Evolutionary conservation across 2,888 invertebrate species (phyloP), one percentile per base, ranked within the genome.

Genomic region (Beris morrisii): DNA sequence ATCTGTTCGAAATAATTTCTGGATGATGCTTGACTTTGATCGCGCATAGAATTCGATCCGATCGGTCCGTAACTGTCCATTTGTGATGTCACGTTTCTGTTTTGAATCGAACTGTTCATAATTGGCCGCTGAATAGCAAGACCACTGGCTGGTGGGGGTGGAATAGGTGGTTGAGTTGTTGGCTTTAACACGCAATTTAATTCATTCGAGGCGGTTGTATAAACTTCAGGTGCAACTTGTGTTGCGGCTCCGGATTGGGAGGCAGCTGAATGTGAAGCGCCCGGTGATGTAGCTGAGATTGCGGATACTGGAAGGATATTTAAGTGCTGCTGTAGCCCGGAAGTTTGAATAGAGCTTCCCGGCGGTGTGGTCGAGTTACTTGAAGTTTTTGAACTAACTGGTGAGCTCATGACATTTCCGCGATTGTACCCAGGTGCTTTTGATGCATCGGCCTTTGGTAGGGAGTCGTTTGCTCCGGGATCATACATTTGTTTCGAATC

Each of bases 351-450:
- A 59, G 74, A 75, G 43, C 74, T 75, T 31, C 77, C 76, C 2
- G 85, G 84, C 50, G 85, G 85, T 15, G 85, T 84, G 13, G 84
- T 83, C 61, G 82, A 84, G 67, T 82, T 84, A 71, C 83, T 84
- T 67, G 82, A 83, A 1, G 86, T 82, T 71, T 86, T 86, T 50
- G 85, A 86, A 1, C 87, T 87, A 3, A 89, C 88, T 0, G 92
- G 92, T 6, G 92, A 91, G 77, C 90, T 90, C 70, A 90, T 87
- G 52, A 89, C 85, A 58, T 85, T 88, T 63, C 91, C 92, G 74
- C 94, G 87, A 73, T 79, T 79, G 79, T 95, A 95, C 0, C 95
- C 95, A 0, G 95, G 95, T 67, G 95, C 95, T 81, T 95, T 95
- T 54, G 92, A 88, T 4, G 90, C 91, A 82, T 95, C 94, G 69